Percentiles rank a stretch among this genome's conserved stretches.
Evolutionary conservation across 2,888 invertebrate species (phyloP).

Genomic region (Drosophila limbata): DNA sequence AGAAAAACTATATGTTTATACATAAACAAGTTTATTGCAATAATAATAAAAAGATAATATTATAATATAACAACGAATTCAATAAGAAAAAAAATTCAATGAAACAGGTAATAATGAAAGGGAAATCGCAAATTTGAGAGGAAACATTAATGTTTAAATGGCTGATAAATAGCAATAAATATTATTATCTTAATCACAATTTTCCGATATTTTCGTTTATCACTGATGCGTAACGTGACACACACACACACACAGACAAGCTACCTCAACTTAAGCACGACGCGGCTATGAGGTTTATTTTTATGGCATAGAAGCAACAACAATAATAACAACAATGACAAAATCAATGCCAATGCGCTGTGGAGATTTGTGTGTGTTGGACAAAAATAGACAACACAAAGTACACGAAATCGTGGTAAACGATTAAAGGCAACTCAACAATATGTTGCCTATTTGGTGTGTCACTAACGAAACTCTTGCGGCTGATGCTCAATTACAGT

Average conservation of each 20-base stretch:
- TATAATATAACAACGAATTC: not conserved
- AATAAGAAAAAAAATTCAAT: too few species aligned
- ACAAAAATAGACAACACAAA: conserved; percentile 54
- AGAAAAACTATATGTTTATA: too few species aligned
- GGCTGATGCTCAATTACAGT: conserved; percentile 65
- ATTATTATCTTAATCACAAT: conserved; percentile 22
- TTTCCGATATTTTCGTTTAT: conserved; percentile 32
- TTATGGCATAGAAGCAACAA: conserved; percentile 36
- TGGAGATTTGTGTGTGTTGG: conserved; percentile 46
- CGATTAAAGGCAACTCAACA: conserved; percentile 41
- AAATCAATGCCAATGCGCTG: conserved; percentile 59
- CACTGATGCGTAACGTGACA: conserved; percentile 31
- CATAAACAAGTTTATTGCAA: not conserved
- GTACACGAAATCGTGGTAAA: conserved; percentile 37
- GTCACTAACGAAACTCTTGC: conserved; percentile 32
- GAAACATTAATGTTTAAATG: not conserved
- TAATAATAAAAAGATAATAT: not conserved
- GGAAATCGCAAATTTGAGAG: not conserved
- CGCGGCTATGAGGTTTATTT: conserved; percentile 44
- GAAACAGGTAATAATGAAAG: not conserved
- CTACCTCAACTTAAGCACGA: conserved; percentile 17
- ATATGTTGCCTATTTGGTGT: conserved; percentile 63
- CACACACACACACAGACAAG: conserved; percentile 3
- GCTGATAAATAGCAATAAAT: not conserved
- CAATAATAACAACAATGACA: conserved; percentile 19